Conservation (phyloP, 2,113 vertebrate genomes). For the Setophaga petechia region DNA sequence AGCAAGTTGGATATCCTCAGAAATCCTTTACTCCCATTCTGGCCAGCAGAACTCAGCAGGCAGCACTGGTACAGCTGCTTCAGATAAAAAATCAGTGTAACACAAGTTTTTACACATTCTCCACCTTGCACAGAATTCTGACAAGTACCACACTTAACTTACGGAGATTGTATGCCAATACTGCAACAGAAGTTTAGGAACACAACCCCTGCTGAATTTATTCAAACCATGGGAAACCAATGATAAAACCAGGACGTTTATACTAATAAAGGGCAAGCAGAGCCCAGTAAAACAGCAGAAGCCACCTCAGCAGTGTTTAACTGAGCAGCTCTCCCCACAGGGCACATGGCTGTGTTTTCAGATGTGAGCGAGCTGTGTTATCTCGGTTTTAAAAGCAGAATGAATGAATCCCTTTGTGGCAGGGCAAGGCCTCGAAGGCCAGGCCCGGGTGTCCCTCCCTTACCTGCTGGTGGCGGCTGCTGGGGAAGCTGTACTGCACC, state of each 20-base stretch:
- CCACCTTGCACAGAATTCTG: neutral
- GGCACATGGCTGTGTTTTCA: neutral
- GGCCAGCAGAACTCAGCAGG: neutral
- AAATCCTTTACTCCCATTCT: neutral
- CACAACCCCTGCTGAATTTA: neutral
- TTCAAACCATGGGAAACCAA: neutral
- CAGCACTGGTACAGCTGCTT: neutral
- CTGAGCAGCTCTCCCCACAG: neutral
- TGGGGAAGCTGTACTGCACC: constrained; percentile 91
- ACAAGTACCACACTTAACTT: neutral
- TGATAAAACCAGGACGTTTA: neutral
- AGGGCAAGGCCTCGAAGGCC: neutral
- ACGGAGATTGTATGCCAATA: neutral
- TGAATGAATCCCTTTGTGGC: neutral
- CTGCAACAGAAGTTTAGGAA: neutral
- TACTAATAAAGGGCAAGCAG: neutral
- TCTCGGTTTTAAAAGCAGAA: neutral
- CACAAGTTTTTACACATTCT: neutral
- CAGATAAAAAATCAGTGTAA: neutral
- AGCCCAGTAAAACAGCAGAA: neutral
- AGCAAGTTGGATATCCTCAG: neutral
- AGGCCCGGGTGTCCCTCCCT: neutral
- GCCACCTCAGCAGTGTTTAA: neutral
- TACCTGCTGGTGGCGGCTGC: constrained; percentile 90
- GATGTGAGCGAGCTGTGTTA: rapidly evolving